A percentile compares a stretch with the other conserved stretches of the same genome.
phyloP scores from a whole-genome alignment of 1,140 invertebrate genomes.

The Chrysomallon squamiferum region DNA sequence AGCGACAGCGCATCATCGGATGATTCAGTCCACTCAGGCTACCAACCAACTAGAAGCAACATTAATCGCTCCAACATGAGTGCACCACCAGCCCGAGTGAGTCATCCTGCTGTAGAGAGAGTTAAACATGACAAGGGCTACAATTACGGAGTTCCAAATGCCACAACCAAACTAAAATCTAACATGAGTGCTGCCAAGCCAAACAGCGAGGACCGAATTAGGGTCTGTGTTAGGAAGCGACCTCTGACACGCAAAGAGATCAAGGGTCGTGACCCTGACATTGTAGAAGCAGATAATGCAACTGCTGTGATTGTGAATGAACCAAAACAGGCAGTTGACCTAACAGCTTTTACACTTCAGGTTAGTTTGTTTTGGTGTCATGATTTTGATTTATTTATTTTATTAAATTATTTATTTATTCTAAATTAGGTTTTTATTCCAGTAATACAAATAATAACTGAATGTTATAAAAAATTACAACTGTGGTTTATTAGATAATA shows the following conservation, averaged over 20 bases:
- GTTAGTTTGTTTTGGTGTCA: conserved; percentile 24
- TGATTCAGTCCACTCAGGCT: conserved; percentile 4
- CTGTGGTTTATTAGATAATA: too few relatives aligned
- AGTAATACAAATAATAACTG: too few relatives aligned
- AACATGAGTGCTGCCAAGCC: conserved; percentile 7
- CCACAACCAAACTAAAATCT: conserved; percentile 17
- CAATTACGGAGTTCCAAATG: conserved; percentile 58
- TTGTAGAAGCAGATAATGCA: conserved; percentile 91
- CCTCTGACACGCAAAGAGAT: conserved; percentile 87
- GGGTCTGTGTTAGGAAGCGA: conserved; percentile 95
- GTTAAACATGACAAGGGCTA: conserved; percentile 49
- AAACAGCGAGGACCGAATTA: conserved; percentile 70
- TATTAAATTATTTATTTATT: too few relatives aligned
- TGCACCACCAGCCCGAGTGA: conserved; percentile 12
- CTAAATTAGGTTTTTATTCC: too few relatives aligned
- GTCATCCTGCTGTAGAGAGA: conserved; percentile 27
- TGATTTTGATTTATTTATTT: too few relatives aligned
- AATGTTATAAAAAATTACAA: too few relatives aligned
- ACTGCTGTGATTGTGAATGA: conserved; percentile 95
- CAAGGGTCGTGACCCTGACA: conserved; percentile 80
- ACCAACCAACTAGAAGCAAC: conserved; percentile 27
- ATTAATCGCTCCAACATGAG: conserved; percentile 32
- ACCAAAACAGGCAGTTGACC: conserved; percentile 94
- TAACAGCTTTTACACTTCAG: conserved; percentile 83
- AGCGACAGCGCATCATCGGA: conserved; percentile 15